Conservation (phyloP, 2,113 vertebrate species). For the Bufo bufo region DNA sequence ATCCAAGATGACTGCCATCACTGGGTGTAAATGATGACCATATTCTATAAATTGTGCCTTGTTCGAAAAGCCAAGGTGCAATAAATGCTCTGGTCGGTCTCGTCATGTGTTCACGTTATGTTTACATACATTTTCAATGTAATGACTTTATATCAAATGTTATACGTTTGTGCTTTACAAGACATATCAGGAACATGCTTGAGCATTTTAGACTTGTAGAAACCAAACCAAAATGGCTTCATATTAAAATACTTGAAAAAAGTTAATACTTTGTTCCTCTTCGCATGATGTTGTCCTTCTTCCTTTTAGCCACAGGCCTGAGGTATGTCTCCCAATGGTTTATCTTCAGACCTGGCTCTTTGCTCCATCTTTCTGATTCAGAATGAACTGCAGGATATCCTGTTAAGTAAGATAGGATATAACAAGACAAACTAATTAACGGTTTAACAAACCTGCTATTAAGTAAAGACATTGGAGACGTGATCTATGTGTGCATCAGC, state of each 20-base stretch:
- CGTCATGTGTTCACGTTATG: not conserved
- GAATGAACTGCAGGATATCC: slow-evolving; percentile 56
- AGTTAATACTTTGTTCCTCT: slow-evolving; percentile 11
- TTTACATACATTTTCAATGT: slow-evolving; percentile 12
- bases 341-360: slow-evolving; percentile 50
- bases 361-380: slow-evolving; percentile 55
- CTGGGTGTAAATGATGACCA: not conserved
- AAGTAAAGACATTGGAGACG: slow-evolving; percentile 45
- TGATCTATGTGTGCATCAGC: slow-evolving; percentile 37
- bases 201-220: slow-evolving; percentile 34
- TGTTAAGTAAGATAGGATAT: slow-evolving; percentile 42
- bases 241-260: slow-evolving; percentile 10
- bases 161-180: slow-evolving; percentile 55
- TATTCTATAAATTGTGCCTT: not conserved
- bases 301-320: not conserved
- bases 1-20: not conserved
- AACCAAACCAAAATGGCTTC: slow-evolving; percentile 34
- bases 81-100: not conserved
- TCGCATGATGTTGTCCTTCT: not conserved
- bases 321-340: not conserved
- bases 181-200: slow-evolving; percentile 54
- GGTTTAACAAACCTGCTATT: slow-evolving; percentile 57
- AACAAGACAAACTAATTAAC: slow-evolving; percentile 56
- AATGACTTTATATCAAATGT: slow-evolving; percentile 33
- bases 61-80: too few species aligned